Conservation (phyloP, 2,113 vertebrate species). For the Electrona antarctica region DNA sequence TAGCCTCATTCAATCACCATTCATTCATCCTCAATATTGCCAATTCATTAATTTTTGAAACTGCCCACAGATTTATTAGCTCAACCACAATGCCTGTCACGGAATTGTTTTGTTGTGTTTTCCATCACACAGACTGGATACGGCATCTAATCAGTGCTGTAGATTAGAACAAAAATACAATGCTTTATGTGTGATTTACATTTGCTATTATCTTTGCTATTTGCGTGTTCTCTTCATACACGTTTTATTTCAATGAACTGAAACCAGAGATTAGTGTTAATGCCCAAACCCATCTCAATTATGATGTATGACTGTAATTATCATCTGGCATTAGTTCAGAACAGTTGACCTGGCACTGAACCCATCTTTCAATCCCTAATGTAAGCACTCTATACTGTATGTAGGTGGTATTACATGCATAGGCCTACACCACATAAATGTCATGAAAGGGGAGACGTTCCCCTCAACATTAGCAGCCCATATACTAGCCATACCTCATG, state of each 20-base stretch:
- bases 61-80: neutral
- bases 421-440: slow-evolving; percentile 26
- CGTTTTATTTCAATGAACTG: neutral
- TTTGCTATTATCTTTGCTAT: neutral
- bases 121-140: slow-evolving; percentile 5
- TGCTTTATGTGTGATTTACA: slow-evolving; percentile 16
- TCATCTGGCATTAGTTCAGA: slow-evolving; percentile 9
- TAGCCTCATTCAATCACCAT: too few species aligned
- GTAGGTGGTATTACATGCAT: slow-evolving; percentile 17
- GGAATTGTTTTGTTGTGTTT: too few species aligned
- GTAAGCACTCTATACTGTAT: slow-evolving; percentile 1
- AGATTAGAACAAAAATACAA: slow-evolving; percentile 3
- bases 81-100: slow-evolving; percentile 6
- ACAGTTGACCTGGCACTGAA: slow-evolving; percentile 28
- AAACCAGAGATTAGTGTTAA: slow-evolving; percentile 10
- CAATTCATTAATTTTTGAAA: too few species aligned
- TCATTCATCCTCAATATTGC: too few species aligned
- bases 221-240: neutral
- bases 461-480: slow-evolving; percentile 7
- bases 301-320: slow-evolving; percentile 24
- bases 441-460: neutral
- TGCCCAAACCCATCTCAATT: slow-evolving; percentile 9
- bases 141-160: slow-evolving; percentile 4
- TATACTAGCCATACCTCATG: neutral
- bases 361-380: slow-evolving; percentile 23